These are phyloP conservation scores for Cheilosia pagana DNA, from an alignment of 2,888 invertebrate genomes.

Conservation along the genomic window DNA sequence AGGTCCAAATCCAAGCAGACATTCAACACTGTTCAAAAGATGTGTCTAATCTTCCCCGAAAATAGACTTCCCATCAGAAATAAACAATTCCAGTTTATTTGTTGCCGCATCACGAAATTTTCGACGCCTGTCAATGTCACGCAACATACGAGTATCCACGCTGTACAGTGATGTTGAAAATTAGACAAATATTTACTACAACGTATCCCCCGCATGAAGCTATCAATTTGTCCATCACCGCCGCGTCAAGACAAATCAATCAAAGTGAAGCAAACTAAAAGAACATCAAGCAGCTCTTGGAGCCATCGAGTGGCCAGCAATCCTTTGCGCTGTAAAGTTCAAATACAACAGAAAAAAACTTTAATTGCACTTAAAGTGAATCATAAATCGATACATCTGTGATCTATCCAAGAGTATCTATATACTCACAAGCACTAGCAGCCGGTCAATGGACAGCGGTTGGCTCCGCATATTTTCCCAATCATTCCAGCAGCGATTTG, in stretches of 20 bases:
- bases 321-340: conserved; percentile 26
- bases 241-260: conserved; percentile 31
- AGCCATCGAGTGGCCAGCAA: conserved; percentile 18
- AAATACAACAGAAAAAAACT: conserved; percentile 36
- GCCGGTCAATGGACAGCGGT: not conserved
- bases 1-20: too few relatives aligned
- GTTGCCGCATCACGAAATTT: conserved; percentile 27
- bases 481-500: conserved; percentile 35
- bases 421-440: not conserved
- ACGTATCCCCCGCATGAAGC: conserved; percentile 17
- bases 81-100: conserved; percentile 5
- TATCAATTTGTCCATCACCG: conserved; percentile 40
- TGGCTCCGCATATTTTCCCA: conserved; percentile 31
- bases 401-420: not conserved
- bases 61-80: not conserved
- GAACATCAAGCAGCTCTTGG: not conserved
- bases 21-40: too few relatives aligned
- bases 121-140: conserved; percentile 54
- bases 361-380: conserved; percentile 64
- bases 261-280: conserved; percentile 5
- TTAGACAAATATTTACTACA: conserved; percentile 53
- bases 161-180: conserved; percentile 14
- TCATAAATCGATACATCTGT: conserved; percentile 50
- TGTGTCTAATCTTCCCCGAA: too few relatives aligned
- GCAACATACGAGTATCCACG: not conserved